Evolutionary conservation across 2,797 vertebrate genomes (phyloP).

Genomic region (Halcyon leucocephala): DNA sequence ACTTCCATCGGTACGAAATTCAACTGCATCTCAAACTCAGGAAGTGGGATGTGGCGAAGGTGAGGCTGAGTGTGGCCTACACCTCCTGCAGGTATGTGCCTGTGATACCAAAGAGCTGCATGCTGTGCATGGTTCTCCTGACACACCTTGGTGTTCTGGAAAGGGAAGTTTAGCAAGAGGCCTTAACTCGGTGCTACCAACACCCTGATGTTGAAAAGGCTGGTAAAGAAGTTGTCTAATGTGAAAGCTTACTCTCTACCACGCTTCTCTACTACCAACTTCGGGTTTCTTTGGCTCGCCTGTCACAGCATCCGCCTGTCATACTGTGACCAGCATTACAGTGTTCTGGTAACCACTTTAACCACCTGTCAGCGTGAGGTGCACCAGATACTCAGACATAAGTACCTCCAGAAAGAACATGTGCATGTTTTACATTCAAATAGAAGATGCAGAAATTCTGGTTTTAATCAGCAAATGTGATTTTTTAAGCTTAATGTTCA

Average conservation of each 20-base stretch:
- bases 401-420: neutral
- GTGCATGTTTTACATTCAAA: neutral
- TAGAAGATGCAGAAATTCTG: no score
- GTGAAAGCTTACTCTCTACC: neutral
- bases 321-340: neutral
- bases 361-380: fast-evolving
- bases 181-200: neutral
- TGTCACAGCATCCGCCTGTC: neutral
- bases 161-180: neutral
- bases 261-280: neutral
- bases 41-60: neutral
- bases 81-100: neutral
- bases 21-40: neutral
- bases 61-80: neutral
- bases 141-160: neutral
- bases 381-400: neutral
- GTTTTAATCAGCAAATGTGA: neutral
- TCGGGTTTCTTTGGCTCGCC: neutral
- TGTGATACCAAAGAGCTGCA: fast-evolving
- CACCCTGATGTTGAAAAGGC: neutral
- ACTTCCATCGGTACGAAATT: neutral
- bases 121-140: fast-evolving
- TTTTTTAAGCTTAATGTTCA: neutral
- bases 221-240: neutral
- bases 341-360: neutral